These are phyloP conservation scores for Tinea trinotella DNA, from an alignment of 2,888 invertebrate species.

Conservation along the genomic window DNA sequence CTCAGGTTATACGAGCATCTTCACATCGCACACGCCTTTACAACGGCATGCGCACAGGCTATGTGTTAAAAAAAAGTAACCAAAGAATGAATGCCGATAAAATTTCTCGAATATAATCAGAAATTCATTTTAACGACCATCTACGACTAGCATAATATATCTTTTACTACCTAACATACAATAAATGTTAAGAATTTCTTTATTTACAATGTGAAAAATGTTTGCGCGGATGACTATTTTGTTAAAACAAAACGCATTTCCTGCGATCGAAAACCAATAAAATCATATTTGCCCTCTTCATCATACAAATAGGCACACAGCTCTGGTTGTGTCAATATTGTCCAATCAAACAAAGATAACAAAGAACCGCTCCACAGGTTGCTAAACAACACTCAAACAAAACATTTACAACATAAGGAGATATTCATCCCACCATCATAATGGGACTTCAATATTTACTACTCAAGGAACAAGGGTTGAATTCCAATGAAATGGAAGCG, in stretches of 20 bases:
- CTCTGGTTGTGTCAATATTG: conserved; percentile 50
- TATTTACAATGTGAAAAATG: not conserved
- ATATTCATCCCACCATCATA: conserved; percentile 1
- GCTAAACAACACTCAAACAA: conserved; percentile 59
- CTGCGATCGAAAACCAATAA: conserved; percentile 28
- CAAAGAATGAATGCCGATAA: not conserved
- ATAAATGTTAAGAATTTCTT: not conserved
- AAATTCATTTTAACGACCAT: not conserved
- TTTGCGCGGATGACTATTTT: not conserved
- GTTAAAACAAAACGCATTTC: conserved; percentile 16
- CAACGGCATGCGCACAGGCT: not conserved
- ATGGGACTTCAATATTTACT: not conserved
- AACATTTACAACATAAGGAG: conserved; percentile 32
- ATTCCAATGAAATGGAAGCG: not conserved
- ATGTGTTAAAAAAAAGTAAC: conserved; percentile 6
- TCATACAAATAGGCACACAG: conserved; percentile 23
- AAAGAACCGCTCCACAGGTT: conserved; percentile 55
- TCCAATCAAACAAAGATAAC: conserved; percentile 54
- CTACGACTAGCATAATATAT: not conserved
- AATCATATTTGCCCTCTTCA: conserved; percentile 16
- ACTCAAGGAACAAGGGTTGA: conserved; percentile 5
- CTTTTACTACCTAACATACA: too few relatives aligned
- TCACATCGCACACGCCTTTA: conserved; percentile 10
- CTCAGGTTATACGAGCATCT: conserved; percentile 13
- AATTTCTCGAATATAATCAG: conserved; percentile 1